Evolutionary conservation across 2,113 vertebrate species (phyloP).

Genomic region (Rafetus swinhoei): DNA sequence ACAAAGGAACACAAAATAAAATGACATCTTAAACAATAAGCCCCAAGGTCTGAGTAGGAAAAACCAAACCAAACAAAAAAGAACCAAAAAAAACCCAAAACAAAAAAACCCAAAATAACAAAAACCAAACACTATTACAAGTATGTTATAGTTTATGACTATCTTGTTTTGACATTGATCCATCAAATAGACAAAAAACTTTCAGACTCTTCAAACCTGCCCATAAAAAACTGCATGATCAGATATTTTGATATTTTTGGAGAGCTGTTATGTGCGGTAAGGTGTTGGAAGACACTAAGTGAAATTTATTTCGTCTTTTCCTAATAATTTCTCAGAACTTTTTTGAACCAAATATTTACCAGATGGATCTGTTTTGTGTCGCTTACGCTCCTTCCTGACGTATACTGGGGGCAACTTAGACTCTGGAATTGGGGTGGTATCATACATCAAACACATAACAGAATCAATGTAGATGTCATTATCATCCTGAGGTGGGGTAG

Average conservation of each 20-base stretch:
- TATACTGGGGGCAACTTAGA: conserved; percentile 91
- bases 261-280: not conserved
- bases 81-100: too few species aligned
- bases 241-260: fast-evolving
- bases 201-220: not conserved
- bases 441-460: conserved; percentile 95
- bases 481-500: conserved; percentile 93
- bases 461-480: conserved; percentile 95
- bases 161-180: not conserved
- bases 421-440: conserved; percentile 89
- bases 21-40: not conserved
- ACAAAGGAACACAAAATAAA: not conserved
- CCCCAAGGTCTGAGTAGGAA: not conserved
- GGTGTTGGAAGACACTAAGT: not conserved
- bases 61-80: too few species aligned
- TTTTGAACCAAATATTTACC: conserved; percentile 69
- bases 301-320: not conserved
- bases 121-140: not conserved
- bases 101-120: too few species aligned
- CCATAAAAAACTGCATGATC: fast-evolving
- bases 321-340: not conserved
- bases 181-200: not conserved
- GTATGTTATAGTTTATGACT: not conserved
- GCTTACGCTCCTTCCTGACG: conserved; percentile 90
- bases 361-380: conserved; percentile 90